phyloP scores from a whole-genome alignment of 35 echinoderm and acorn worm genomes.

The Heliocidaris erythrogramma region DNA sequence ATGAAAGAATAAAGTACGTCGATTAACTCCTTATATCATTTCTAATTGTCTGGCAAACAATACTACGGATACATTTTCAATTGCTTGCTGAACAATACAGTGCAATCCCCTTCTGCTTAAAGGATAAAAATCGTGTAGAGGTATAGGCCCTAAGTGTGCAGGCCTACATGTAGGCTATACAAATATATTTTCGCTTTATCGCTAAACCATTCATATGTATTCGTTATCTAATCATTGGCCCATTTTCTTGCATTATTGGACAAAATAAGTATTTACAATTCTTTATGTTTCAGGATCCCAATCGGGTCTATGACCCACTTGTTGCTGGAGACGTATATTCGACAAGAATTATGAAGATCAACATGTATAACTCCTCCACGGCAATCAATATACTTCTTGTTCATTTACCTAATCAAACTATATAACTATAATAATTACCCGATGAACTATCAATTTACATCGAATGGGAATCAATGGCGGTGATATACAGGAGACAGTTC shows the following conservation, averaged over 20 bases:
- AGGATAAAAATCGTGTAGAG: too few relatives aligned
- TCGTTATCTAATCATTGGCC: neutral
- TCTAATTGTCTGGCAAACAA: too few relatives aligned
- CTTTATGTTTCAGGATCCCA: neutral
- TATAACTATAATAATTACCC: neutral
- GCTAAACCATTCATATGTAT: neutral
- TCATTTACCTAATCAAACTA: neutral
- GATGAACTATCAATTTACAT: neutral
- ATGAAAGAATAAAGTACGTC: too few relatives aligned
- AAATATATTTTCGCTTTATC: neutral
- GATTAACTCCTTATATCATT: too few relatives aligned
- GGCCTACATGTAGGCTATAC: too few relatives aligned
- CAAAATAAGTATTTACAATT: neutral
- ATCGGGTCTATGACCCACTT: neutral
- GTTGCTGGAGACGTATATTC: neutral
- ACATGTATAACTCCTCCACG: neutral
- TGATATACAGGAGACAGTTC: neutral
- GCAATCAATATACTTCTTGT: neutral
- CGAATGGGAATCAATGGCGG: neutral
- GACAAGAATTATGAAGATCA: neutral
- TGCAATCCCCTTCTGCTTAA: too few relatives aligned
- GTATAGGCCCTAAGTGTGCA: too few relatives aligned
- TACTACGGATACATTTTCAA: too few relatives aligned
- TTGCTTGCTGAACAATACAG: too few relatives aligned
- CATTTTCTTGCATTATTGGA: too few relatives aligned